Percentiles rank a stretch among this genome's conserved stretches.
These are phyloP conservation scores for Odontothrips loti DNA, from an alignment of 2,888 invertebrate genomes.

Conservation along the genomic window DNA sequence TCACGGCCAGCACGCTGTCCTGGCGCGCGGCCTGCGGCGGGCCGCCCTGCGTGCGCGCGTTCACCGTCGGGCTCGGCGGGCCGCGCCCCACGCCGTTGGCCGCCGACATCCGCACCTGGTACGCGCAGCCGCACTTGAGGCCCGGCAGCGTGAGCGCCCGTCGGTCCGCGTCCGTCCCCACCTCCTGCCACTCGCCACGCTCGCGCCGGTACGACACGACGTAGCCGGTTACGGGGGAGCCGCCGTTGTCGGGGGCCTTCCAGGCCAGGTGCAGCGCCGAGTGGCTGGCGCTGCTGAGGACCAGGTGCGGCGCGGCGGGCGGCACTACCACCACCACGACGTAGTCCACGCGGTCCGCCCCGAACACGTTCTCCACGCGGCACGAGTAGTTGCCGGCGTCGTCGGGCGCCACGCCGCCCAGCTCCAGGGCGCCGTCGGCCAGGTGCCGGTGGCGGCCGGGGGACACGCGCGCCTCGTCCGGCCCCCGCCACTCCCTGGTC, in stretches of 20 bases:
- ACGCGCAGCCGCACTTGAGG: constrained; percentile 74
- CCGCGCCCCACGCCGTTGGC: constrained; percentile 74
- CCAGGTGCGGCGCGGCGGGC: constrained; percentile 57
- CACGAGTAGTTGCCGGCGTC: constrained; percentile 72
- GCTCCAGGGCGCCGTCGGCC: constrained; percentile 45
- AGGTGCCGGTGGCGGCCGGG: constrained; percentile 38
- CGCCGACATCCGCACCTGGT: constrained; percentile 70
- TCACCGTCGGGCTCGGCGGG: constrained; percentile 63
- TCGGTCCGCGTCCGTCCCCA: constrained; percentile 64
- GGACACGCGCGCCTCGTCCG: constrained; percentile 31
- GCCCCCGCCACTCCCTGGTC: constrained; percentile 46
- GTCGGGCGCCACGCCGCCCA: constrained; percentile 37
- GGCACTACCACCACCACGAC: constrained; percentile 64
- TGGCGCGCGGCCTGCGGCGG: constrained; percentile 41
- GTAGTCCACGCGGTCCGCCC: constrained; percentile 74
- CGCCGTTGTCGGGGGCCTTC: constrained; percentile 58
- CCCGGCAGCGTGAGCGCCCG: constrained; percentile 66
- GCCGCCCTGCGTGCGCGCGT: constrained; percentile 68
- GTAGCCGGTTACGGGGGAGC: constrained; percentile 59
- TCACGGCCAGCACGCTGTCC: constrained; percentile 69
- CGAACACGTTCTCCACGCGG: constrained; percentile 72
- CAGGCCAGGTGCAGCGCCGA: constrained; percentile 42
- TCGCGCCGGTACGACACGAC: constrained; percentile 60
- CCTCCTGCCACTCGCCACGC: constrained; percentile 64
- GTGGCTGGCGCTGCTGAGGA: constrained; percentile 43